Evolutionary conservation across 2,113 vertebrate species (phyloP).

Genomic region (Phocoena sinus): DNA sequence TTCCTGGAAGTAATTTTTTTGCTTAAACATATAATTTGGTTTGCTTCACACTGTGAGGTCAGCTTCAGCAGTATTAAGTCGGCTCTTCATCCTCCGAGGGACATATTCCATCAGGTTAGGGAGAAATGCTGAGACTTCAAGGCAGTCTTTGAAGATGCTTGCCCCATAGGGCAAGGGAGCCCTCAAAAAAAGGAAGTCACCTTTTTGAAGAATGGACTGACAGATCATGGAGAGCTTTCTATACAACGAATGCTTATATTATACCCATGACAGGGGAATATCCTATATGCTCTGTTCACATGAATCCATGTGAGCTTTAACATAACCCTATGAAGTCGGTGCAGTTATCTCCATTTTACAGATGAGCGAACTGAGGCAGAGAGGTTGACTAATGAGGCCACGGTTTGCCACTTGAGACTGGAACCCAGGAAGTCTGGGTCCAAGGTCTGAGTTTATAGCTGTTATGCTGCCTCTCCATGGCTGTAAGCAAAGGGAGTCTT

Average conservation of each 20-base stretch:
- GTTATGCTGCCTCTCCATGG: accelerated
- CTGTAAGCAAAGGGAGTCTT: not conserved
- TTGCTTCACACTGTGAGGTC: not conserved
- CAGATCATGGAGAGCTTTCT: not conserved
- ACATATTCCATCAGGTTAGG: not conserved
- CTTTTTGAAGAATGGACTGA: not conserved
- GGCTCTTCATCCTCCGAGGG: not conserved
- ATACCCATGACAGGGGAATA: too few relatives aligned
- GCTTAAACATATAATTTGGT: not conserved
- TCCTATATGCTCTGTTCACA: accelerated
- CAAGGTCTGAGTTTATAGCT: not conserved
- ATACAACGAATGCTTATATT: not conserved
- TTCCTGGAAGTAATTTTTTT: not conserved
- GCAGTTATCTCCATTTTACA: not conserved
- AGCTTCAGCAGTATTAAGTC: not conserved
- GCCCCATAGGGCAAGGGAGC: not conserved
- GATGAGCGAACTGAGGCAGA: not conserved
- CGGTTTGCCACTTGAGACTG: not conserved
- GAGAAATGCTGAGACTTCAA: not conserved
- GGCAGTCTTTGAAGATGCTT: not conserved
- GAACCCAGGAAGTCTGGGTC: not conserved
- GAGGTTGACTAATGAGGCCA: accelerated
- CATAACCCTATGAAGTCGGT: not conserved
- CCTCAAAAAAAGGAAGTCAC: not conserved
- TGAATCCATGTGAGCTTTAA: not conserved